phyloP scores from a whole-genome alignment of 2,797 vertebrate genomes.

The Lateolabrax maculatus region DNA sequence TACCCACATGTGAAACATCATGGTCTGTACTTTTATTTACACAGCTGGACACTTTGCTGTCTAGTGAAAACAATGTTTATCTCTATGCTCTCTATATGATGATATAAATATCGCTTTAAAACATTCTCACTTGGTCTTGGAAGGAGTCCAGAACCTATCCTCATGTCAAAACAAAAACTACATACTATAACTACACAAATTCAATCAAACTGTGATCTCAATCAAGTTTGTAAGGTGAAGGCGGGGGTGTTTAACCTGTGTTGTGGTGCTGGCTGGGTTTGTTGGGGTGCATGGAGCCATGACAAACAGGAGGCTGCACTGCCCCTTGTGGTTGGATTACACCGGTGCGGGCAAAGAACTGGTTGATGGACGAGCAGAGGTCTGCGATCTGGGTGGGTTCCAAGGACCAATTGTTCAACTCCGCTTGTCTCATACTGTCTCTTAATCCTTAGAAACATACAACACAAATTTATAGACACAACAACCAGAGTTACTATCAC shows the following conservation, averaged over 20 bases:
- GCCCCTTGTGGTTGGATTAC: constrained; percentile 93
- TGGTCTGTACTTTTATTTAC: neutral
- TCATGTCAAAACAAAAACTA: neutral
- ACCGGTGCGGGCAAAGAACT: constrained; percentile 94
- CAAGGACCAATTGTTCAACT: constrained; percentile 95
- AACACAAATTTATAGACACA: constrained; percentile 28
- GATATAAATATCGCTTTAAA: neutral
- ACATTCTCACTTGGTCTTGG: neutral
- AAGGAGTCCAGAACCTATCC: neutral
- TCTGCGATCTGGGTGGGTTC: constrained; percentile 94
- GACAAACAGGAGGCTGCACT: constrained; percentile 90
- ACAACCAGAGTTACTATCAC: constrained; percentile 4
- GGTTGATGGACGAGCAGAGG: constrained; percentile 95
- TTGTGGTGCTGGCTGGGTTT: constrained; percentile 93
- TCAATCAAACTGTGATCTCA: neutral
- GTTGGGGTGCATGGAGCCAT: constrained; percentile 90
- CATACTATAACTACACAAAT: neutral
- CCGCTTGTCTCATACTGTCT: constrained; percentile 96
- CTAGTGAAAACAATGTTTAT: neutral
- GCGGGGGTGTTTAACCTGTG: constrained; percentile 74
- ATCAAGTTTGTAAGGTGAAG: neutral
- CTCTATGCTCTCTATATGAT: neutral
- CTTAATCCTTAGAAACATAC: constrained; percentile 86
- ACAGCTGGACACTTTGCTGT: neutral
- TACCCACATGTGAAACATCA: neutral